Conservation (phyloP, 2,888 invertebrate species). For the Steinernema carpocapsae region DNA sequence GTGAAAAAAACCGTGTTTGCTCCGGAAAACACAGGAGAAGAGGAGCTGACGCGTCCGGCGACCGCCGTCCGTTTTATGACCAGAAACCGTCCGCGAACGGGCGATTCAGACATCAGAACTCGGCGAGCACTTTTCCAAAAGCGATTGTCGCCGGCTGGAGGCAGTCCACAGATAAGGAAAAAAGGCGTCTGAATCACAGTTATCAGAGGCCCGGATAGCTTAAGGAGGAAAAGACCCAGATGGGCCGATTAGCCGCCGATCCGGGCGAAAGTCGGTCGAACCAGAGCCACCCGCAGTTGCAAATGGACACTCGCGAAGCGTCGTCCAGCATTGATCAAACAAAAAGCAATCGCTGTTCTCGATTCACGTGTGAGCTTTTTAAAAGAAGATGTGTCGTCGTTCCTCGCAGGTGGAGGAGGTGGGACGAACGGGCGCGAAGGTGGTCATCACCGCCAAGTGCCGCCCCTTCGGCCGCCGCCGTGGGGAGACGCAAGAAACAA, state of each 20-base stretch:
- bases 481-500: too few relatives aligned
- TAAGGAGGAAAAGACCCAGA: background rate
- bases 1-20: background rate
- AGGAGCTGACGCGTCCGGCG: background rate
- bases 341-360: slow-evolving; percentile 3
- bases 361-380: background rate
- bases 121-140: background rate
- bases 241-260: slow-evolving; percentile 6
- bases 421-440: background rate
- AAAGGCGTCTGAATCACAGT: slow-evolving; percentile 13
- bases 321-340: background rate
- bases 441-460: background rate
- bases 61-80: background rate
- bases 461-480: background rate
- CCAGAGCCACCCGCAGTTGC: background rate
- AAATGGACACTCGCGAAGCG: background rate
- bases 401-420: background rate
- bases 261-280: background rate
- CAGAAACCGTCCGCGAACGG: background rate
- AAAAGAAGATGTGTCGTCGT: background rate
- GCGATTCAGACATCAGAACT: background rate
- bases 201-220: slow-evolving; percentile 10
- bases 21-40: background rate
- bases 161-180: slow-evolving; percentile 7
- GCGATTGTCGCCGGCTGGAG: background rate